Percentiles rank a stretch among this genome's conserved stretches.
phyloP scores from a whole-genome alignment of 2,888 invertebrate genomes.

The Eledone cirrhosa region DNA sequence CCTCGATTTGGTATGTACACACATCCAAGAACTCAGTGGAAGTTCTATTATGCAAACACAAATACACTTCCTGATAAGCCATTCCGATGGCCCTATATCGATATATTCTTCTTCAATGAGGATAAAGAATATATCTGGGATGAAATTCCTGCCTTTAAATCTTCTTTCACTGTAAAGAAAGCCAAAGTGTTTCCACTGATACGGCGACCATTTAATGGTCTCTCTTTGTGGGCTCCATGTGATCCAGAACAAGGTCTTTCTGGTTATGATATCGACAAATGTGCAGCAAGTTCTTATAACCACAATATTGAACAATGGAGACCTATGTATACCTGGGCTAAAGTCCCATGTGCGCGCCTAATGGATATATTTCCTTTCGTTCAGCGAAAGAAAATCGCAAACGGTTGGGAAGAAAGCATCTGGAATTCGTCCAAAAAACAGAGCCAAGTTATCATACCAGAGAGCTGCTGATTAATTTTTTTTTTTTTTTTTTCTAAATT shows the following conservation, averaged over 20 bases:
- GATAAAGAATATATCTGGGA: slow-evolving; percentile 32
- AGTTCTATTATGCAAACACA: slow-evolving; percentile 29
- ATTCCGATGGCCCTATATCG: slow-evolving; percentile 33
- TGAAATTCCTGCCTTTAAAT: slow-evolving; percentile 6
- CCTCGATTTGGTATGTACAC: background rate
- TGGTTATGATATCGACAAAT: background rate
- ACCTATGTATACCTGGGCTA: background rate
- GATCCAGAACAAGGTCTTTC: background rate
- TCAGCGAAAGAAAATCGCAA: background rate
- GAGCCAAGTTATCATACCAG: background rate
- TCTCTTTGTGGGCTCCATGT: background rate
- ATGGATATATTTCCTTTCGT: slow-evolving; percentile 5
- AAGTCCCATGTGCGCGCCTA: background rate
- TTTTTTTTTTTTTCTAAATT: too few species aligned
- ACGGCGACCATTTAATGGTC: slow-evolving; percentile 7
- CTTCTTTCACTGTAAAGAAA: slow-evolving; percentile 6
- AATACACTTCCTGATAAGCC: slow-evolving; percentile 1
- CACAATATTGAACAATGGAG: background rate
- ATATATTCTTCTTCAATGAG: slow-evolving; percentile 33
- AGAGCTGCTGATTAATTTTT: background rate
- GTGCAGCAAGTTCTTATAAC: background rate
- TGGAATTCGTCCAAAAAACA: background rate
- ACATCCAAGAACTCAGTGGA: slow-evolving; percentile 26
- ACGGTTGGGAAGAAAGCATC: slow-evolving; percentile 3
- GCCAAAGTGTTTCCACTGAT: background rate